Base-by-base conservation (phyloP, 2,888 invertebrate genomes). In the Lycocerus yunnanus region DNA sequence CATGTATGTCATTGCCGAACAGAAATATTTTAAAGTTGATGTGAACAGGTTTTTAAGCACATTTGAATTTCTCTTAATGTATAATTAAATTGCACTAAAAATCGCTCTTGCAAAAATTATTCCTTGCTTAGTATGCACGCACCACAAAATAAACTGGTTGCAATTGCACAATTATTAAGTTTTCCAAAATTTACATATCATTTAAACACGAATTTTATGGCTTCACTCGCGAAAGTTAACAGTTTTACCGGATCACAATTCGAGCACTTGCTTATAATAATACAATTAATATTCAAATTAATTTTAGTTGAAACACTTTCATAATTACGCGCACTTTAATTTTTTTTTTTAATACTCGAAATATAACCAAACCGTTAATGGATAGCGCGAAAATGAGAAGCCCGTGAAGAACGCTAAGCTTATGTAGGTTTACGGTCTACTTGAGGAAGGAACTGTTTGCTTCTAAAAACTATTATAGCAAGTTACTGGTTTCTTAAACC, bases 401-500 rank as follows among this genome's bases (percentile, higher is more conserved):
- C 73, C 74, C 73, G 75, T 68, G 76, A 78, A 73, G 71, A 77
- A 74, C 72, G 71, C 70, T 63, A 61, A 71, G 74, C 68, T 72
- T 72, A 79, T 78, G 79, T 79, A 77, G 78, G 75, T 78, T 75
- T 72, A 75, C 79, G 79, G 74, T 79, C 79, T 78, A 77, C 75
- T 78, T 77, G 75, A 73, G 73, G 69, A 68, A 76, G 75, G 72
- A 72, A 72, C 70, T 74, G 65, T 58, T 20, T 15, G 71, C 18
- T 68, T 73, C 68, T 63, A 76, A 75, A 72, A 72, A 68, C 27
- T 69, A n/a, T n/a, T n/a, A 43, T 63, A 68, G 68, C 72, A 72
- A 72, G 66, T 65, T 68, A 43, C 43, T 43, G 63, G 68, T 74
- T 71, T 72, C 69, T 72, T 70, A 60, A 20, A 68, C 21, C 68